Base-by-base conservation (phyloP, 2,888 invertebrate species). In the Drosophila acutilabella region DNA sequence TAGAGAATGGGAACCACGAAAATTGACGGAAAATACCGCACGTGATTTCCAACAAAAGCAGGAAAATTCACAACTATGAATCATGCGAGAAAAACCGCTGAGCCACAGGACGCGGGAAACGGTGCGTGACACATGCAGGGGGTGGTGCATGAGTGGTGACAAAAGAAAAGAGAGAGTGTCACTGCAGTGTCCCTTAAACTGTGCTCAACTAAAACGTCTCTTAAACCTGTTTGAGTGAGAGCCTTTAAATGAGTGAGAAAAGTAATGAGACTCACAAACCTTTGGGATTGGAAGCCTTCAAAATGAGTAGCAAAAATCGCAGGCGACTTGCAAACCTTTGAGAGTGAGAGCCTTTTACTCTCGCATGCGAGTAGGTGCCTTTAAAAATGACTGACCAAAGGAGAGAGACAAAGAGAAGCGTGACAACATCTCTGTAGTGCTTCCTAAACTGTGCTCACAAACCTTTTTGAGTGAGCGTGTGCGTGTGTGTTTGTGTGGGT, bases 31-130 rank as follows among this genome's bases (percentile, higher is more conserved):
- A 85, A 85, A 82, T 75, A 87, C 82, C 72, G 82, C 80, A 87
- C 85, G 85, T 85, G 85, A 87, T 85, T 87, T 72, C 84, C 88
- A 80, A 83, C 82, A 84, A 86, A 71, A 62, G 53, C 67, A 45
- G 84, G 84, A 75, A 81, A 81, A 79, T 70, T 66, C 50, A 64
- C 61, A 72, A 62, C 38, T 59, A 78, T 82, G 89, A 82, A 60
- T 82, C 81, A 82, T 71, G 77, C 40, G 60, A 41, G 50, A 69
- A 60, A 69, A 64, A 64, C 61, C 58, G 56, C 52, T 56, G 66
- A 69, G 66, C 58, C 64, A 58, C 65, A 83, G 89, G 89, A 82
- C 69, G 8, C 51, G 67, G 54, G 40, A 69, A 67, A 47, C 70
- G 26, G 64, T 65, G 60, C 67, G 72, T 76, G 83, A 59, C 74